phyloP scores from a whole-genome alignment of 2,888 invertebrate species.

The Amaurobius ferox region DNA sequence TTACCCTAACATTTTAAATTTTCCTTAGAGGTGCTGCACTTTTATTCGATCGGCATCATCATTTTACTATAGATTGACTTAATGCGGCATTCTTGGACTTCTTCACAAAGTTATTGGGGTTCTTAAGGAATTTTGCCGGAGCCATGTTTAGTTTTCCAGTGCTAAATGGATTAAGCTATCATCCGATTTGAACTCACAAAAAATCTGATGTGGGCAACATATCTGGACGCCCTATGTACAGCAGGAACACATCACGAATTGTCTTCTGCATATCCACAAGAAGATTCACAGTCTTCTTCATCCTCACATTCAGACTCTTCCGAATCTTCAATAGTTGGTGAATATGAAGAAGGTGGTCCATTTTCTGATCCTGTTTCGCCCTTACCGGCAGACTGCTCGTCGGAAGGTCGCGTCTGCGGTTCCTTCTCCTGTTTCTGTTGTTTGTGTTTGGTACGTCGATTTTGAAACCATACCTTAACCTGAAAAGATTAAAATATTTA shows the following conservation, averaged over 20 bases:
- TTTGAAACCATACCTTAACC: constrained; percentile 75
- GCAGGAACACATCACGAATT: constrained; percentile 29
- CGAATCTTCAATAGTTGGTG: constrained; percentile 41
- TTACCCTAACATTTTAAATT: too few relatives aligned
- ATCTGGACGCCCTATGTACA: too few relatives aligned
- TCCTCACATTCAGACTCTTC: constrained; percentile 58
- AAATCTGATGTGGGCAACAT: too few relatives aligned
- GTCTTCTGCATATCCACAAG: constrained; percentile 10
- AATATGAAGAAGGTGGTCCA: constrained; percentile 23
- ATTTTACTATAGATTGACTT: too few relatives aligned
- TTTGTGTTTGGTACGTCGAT: constrained; percentile 74
- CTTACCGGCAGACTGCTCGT: constrained; percentile 41
- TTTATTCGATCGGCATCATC: too few relatives aligned
- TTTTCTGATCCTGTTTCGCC: constrained; percentile 36
- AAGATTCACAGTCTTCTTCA: constrained; percentile 45
- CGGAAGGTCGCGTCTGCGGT: constrained; percentile 36
- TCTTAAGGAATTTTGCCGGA: too few relatives aligned
- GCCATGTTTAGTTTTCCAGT: too few relatives aligned
- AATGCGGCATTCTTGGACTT: too few relatives aligned
- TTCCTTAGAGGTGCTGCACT: too few relatives aligned
- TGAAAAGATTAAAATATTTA: background rate
- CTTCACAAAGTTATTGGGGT: too few relatives aligned
- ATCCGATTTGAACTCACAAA: too few relatives aligned
- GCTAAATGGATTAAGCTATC: too few relatives aligned
- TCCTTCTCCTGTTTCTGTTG: constrained; percentile 74